Conservation (phyloP, 2,113 vertebrate species). For the Sceloporus tristichus region DNA sequence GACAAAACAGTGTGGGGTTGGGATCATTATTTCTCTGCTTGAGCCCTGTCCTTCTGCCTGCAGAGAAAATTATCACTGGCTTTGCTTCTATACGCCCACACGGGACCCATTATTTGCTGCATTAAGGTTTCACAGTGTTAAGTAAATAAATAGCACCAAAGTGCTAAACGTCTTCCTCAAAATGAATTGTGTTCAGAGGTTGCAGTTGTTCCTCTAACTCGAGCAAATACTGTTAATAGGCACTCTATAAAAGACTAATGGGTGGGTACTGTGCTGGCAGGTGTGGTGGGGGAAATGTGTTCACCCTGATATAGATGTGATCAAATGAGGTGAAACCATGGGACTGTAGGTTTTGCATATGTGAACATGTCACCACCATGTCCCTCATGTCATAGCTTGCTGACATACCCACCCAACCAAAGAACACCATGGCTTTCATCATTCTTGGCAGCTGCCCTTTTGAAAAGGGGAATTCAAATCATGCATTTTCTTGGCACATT, state of each 20-base stretch:
- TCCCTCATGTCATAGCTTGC: neutral
- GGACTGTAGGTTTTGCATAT: neutral
- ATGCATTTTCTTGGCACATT: constrained; percentile 7
- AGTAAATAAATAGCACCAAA: constrained; percentile 81
- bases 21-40: constrained; percentile 76
- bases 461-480: constrained; percentile 35
- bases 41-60: constrained; percentile 67
- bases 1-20: constrained; percentile 49
- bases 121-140: constrained; percentile 68
- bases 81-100: constrained; percentile 46
- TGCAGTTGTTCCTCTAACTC: constrained; percentile 67
- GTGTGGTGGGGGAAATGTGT: neutral
- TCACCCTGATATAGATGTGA: constrained; percentile 65
- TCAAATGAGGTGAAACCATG: constrained; percentile 49
- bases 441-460: constrained; percentile 45
- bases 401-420: neutral
- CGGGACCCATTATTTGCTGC: constrained; percentile 76
- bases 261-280: neutral
- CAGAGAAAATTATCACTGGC: constrained; percentile 77
- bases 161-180: constrained; percentile 72
- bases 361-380: constrained; percentile 22
- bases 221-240: constrained; percentile 60
- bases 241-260: constrained; percentile 61
- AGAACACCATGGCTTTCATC: constrained; percentile 32
- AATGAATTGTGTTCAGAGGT: constrained; percentile 57